These are phyloP conservation scores for Bombus turneri DNA, from an alignment of 1,140 invertebrate genomes.

Conservation along the genomic window DNA sequence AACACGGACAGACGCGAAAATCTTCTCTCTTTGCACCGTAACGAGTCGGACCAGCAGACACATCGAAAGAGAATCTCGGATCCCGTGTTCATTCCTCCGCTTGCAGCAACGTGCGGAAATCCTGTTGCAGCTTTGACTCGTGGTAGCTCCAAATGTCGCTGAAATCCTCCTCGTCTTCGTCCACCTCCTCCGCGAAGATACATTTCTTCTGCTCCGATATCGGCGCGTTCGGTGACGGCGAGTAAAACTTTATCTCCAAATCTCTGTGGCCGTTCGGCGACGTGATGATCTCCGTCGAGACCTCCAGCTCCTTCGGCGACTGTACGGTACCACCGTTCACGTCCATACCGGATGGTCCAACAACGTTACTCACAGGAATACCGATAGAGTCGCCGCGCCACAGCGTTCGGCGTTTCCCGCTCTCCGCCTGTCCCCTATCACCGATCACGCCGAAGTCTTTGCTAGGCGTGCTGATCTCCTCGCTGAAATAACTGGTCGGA, in stretches of 20 bases:
- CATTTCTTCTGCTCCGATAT: constrained; percentile 60
- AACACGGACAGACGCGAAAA: constrained; percentile 5
- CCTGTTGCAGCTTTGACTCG: constrained; percentile 79
- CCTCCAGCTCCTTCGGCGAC: constrained; percentile 83
- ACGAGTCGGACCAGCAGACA: background rate
- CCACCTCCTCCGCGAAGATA: constrained; percentile 57
- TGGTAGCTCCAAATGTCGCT: constrained; percentile 81
- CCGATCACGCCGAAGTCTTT: constrained; percentile 83
- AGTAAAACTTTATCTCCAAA: constrained; percentile 90
- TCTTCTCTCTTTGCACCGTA: constrained; percentile 8
- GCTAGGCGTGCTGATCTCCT: constrained; percentile 75
- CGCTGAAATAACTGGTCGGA: constrained; percentile 80
- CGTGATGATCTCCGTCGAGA: constrained; percentile 90
- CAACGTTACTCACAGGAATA: constrained; percentile 52
- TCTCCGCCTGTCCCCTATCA: constrained; percentile 77
- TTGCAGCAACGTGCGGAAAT: constrained; percentile 78
- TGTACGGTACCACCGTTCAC: constrained; percentile 27
- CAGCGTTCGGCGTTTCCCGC: constrained; percentile 52
- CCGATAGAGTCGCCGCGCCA: constrained; percentile 74
- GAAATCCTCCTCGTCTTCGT: constrained; percentile 71
- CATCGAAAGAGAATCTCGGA: background rate
- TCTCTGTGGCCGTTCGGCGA: constrained; percentile 90
- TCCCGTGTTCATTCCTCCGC: constrained; percentile 76
- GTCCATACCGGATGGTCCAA: constrained; percentile 6
- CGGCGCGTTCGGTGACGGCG: constrained; percentile 80